These are phyloP conservation scores for Syngnathus acus DNA, from an alignment of 2,797 vertebrate genomes.

Conservation along the genomic window DNA sequence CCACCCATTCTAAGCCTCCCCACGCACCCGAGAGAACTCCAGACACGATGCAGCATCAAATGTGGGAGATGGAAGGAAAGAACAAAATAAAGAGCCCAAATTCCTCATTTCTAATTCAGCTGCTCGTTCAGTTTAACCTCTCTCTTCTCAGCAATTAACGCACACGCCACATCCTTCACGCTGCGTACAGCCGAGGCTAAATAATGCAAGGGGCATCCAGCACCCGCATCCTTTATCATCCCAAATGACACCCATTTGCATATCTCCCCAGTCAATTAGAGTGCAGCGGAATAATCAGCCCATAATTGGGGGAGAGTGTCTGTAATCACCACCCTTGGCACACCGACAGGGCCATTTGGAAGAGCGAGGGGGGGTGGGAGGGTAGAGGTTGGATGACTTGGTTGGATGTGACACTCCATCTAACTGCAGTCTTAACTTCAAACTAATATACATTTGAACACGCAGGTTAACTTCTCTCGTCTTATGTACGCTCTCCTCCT, in stretches of 20 bases:
- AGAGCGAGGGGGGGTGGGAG: slow-evolving; percentile 35
- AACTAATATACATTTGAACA: slow-evolving; percentile 53
- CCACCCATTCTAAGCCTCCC: slow-evolving; percentile 42
- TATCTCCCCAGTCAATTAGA: slow-evolving; percentile 99
- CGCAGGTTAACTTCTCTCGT: slow-evolving; percentile 36
- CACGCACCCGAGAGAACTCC: slow-evolving; percentile 34
- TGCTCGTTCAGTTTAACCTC: slow-evolving; percentile 98
- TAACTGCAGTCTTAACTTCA: slow-evolving; percentile 51
- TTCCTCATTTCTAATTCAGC: slow-evolving; percentile 96
- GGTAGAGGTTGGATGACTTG: slow-evolving; percentile 29
- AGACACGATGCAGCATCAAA: neutral
- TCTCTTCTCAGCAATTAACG: slow-evolving; percentile 99
- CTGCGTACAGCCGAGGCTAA: slow-evolving; percentile 94
- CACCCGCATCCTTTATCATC: slow-evolving; percentile 96
- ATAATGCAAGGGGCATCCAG: slow-evolving; percentile 91
- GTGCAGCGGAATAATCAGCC: slow-evolving; percentile 95
- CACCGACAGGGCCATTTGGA: slow-evolving; percentile 78
- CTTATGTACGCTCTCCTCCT: slow-evolving; percentile 15
- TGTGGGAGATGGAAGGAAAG: slow-evolving; percentile 34
- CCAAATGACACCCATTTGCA: slow-evolving; percentile 99
- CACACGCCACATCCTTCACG: slow-evolving; percentile 94
- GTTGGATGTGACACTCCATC: slow-evolving; percentile 46
- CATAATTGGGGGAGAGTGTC: slow-evolving; percentile 98
- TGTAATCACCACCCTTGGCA: slow-evolving; percentile 93
- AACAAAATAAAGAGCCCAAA: slow-evolving; percentile 73